Base-by-base conservation (phyloP, 2,888 invertebrate species). In the Lasioglossum villosulum region DNA sequence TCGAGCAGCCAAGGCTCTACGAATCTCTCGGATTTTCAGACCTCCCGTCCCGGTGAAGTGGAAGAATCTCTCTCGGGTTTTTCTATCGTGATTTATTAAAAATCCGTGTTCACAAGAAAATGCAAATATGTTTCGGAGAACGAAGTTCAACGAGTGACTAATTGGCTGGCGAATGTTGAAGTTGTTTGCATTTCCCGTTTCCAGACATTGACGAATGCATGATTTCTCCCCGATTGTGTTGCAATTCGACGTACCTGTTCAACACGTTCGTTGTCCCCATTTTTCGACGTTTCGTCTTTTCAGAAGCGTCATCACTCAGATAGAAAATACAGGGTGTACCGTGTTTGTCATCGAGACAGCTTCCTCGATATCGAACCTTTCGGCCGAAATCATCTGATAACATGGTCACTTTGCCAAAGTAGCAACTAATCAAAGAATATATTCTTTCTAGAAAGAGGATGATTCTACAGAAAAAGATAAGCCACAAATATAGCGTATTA, bases 121-220 rank as follows among this genome's bases (percentile, higher is more conserved):
- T 4, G 59, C 59, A 6, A 27, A 27, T 14, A 30, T 16, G 59
- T 63, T 63, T 14, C 14, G 27, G 14, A 30, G 59, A 63, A 63
- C 27, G 14, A 63, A 27, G 42, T n/a, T 72, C 34, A 30, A 19
- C 34, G 8, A 10, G 10, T 68, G 30, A 68, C 10, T 56, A 63
- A 63, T 63, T 63, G 27, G 2, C 27, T 16, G 16, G 27, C 59
- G 59, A n/a, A 63, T 27, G 59, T 63, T 63, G 27, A 16, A 63
- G 59, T 63, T 14, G 59, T 63, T 63, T 63, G 59, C 59, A 63
- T 63, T 63, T 63, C 59, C n/a, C 59, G 59, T 63, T 27, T 63
- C 59, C 27, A 16, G 73, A 39, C 42, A 73, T 48, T 45, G 73
- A 45, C 73, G n/a, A 30, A 45, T 45, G 59, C 30, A n/a, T 34